Evolutionary conservation across 2,797 vertebrate species (phyloP), one percentile per base, ranked within the genome.

Genomic region (Ispidina picta): DNA sequence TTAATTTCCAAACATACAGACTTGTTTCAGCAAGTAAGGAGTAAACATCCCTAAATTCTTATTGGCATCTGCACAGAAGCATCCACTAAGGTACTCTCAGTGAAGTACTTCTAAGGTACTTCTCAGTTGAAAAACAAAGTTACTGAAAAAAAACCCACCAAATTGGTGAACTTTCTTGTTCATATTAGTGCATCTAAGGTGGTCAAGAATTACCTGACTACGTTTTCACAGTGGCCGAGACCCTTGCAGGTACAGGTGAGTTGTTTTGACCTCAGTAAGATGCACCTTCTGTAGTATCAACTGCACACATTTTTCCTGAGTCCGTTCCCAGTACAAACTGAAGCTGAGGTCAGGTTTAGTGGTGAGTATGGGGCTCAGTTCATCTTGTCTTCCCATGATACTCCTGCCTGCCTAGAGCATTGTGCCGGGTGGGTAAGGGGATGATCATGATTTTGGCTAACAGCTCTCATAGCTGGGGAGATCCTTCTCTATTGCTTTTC

Each of bases 1-100:
- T 62, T 39, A 23, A 71, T 90, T 95, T 95, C 59, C 68, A 88
- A 84, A 90, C 64, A 74, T 23, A 15, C 23, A 46, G 48, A 79
- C 35, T 65, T 76, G 5, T 75, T 92, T 77, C 59, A 80, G 20
- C 26, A 66, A 86, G 51, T 25, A 87, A 74, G 54, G 63, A 72
- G 20, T 68, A 72, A 83, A 83, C 31, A 80, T 59, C 49, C 35
- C 21, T 37, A 59, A 77, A 48, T 84, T 77, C 17, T 82, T 37
- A 31, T 5, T 92, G 55, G 4, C 19, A 6, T 74, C 48, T 56
- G 12, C 49, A 69, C 55, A 87, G 68, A 83, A 74, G 56, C 29
- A 58, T 86, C 63, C 66, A 26, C 44, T 84, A 74, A 70, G 63
- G 62, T 7, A 6, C 13, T 72, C 35, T 33, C 39, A 68, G 35